Evolutionary conservation across 2,888 invertebrate species (phyloP).

Genomic region (Biston stratarius): DNA sequence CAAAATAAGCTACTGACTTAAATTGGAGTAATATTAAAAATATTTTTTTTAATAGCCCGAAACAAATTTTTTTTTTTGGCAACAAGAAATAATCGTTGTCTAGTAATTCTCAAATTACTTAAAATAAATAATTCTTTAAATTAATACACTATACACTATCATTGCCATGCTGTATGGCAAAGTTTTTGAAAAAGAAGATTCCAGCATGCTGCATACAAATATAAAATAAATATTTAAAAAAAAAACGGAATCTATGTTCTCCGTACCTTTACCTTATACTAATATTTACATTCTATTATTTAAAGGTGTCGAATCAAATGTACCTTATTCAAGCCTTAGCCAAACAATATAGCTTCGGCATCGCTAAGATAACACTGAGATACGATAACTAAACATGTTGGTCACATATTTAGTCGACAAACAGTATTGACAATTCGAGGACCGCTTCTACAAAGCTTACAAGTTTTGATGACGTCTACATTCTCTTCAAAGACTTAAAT

Average conservation of each 20-base stretch:
- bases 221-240: not conserved
- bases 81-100: no score
- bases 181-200: no score
- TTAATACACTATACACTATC: no score
- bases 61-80: no score
- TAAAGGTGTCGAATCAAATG: constrained; percentile 10
- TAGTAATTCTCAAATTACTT: no score
- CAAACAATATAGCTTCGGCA: constrained; percentile 26
- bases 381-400: constrained; percentile 46
- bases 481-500: not conserved
- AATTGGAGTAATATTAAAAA: no score
- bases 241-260: not conserved
- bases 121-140: no score
- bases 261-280: not conserved
- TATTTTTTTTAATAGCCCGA: no score
- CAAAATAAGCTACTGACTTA: no score
- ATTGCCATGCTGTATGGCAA: no score
- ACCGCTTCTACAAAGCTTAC: constrained; percentile 13
- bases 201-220: no score
- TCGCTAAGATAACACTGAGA: constrained; percentile 44
- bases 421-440: constrained; percentile 12
- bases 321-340: constrained; percentile 13
- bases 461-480: constrained; percentile 2
- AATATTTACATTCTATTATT: constrained; percentile 11
- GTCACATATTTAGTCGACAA: constrained; percentile 37